Conservation (phyloP, 92 coral and sea anemone species). For the Porites lobata region DNA sequence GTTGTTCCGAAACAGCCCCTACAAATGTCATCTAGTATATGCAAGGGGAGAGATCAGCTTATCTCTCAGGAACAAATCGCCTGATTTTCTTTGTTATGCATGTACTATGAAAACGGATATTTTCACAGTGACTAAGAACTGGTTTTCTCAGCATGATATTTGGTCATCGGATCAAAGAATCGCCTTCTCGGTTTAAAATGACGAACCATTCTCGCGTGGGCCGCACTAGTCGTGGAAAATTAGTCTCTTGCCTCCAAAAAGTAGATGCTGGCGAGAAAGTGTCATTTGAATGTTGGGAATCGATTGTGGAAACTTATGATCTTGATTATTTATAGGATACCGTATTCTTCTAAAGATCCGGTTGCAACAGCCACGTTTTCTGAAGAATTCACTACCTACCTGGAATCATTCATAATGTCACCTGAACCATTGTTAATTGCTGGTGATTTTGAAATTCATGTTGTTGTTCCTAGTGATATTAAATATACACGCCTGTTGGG, state of each 20-base stretch:
- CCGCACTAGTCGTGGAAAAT: conserved; percentile 53
- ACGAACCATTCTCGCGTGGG: conserved; percentile 39
- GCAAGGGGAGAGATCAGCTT: no score
- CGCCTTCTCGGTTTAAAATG: conserved; percentile 16
- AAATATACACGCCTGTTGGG: conserved; percentile 1
- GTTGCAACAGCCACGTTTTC: background rate
- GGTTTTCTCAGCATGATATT: background rate
- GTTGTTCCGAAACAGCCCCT: no score
- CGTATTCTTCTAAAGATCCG: conserved; percentile 23
- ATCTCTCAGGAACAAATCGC: conserved; percentile 38
- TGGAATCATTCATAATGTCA: background rate
- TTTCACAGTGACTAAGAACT: no score
- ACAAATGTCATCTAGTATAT: no score
- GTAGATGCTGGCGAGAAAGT: background rate
- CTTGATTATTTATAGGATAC: conserved; percentile 47
- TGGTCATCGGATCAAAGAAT: no score
- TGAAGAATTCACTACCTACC: background rate
- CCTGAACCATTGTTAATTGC: no score
- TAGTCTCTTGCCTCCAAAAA: background rate
- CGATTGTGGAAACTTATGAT: conserved; percentile 31
- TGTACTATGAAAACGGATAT: no score
- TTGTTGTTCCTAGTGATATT: no score
- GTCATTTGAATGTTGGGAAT: conserved; percentile 66
- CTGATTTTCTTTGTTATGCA: no score
- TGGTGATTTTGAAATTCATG: no score